Evolutionary conservation across 2,797 vertebrate species (phyloP), one percentile per base, ranked within the genome.

Genomic region (Podarcis siculus): DNA sequence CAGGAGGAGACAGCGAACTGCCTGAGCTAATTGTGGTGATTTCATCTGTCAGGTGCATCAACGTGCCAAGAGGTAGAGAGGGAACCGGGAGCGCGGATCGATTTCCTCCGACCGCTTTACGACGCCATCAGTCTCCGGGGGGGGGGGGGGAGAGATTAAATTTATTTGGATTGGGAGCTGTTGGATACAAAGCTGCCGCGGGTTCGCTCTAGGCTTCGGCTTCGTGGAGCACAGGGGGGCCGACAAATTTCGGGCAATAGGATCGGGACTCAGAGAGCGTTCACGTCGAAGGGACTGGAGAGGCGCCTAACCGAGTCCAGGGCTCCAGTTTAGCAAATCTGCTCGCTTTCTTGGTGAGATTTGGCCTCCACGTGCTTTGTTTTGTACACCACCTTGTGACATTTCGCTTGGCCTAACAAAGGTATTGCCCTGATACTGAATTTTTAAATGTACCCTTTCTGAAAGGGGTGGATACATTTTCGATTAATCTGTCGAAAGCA

Each of bases 181-280:
- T 49, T 25, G 23, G 19, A 37, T 71, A 58, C 61, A 49, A 30
- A 32, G 49, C 21, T 72, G 69, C n/a, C 17, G 2, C 27, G 32
- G 8, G 6, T 75, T 17, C 32, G 5, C 6, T 8, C 12, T 75
- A 5, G 27, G 8, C 30, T 49, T 49, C 45, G 10, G 12, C 45
- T 49, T 37, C 45, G 91, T 92, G 90, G 94, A 94, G 91, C 89
- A 94, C 91, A 89, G 86, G 82, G 73, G 77, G 92, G 73, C 86
- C 86, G 87, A 39, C 35, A 9, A 35, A 15, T 4, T 37, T 25
- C 21, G 64, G 7, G n/a, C 8, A 6, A 55, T 12, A 9, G 85
- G n/a, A 37, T 37, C 23, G 25, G 49, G 35, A 6, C 27, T 21
- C 12, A 25, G 19, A 15, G 17, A 49, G 25, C 35, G 12, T 3